Evolutionary conservation across 2,797 vertebrate genomes (phyloP).

Genomic region (Rhinichthys osculus): DNA sequence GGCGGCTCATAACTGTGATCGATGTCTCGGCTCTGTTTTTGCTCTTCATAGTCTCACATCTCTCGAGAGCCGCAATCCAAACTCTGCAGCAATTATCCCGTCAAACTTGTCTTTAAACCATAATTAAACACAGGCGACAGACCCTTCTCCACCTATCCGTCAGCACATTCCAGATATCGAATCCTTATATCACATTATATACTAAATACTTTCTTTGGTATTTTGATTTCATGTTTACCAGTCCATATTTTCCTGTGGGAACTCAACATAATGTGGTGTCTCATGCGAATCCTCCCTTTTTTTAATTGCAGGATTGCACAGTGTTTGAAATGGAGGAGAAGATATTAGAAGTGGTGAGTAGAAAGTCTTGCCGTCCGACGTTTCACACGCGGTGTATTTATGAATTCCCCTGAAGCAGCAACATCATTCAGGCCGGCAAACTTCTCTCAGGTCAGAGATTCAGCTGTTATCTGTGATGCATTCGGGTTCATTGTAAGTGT

Average conservation of each 20-base stretch:
- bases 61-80: neutral
- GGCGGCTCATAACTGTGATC: constrained; percentile 6
- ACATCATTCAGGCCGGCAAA: neutral
- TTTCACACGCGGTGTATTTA: neutral
- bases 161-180: constrained; percentile 58
- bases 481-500: neutral
- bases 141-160: constrained; percentile 19
- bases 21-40: neutral
- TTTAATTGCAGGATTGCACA: constrained; percentile 85
- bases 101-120: constrained; percentile 39
- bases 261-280: constrained; percentile 2
- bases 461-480: constrained; percentile 56
- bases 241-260: constrained; percentile 38
- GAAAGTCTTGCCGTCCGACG: constrained; percentile 25
- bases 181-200: constrained; percentile 60
- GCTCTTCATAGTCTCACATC: neutral
- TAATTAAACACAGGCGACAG: constrained; percentile 14
- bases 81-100: constrained; percentile 35
- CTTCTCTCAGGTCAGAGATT: constrained; percentile 53
- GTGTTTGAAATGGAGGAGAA: constrained; percentile 94
- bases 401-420: neutral
- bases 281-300: constrained; percentile 60
- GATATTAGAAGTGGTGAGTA: constrained; percentile 93
- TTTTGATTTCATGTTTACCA: constrained; percentile 41
- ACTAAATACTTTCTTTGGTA: constrained; percentile 65